These are phyloP conservation scores for Dasyurus viverrinus DNA, from an alignment of 2,113 vertebrate genomes.

Conservation along the genomic window DNA sequence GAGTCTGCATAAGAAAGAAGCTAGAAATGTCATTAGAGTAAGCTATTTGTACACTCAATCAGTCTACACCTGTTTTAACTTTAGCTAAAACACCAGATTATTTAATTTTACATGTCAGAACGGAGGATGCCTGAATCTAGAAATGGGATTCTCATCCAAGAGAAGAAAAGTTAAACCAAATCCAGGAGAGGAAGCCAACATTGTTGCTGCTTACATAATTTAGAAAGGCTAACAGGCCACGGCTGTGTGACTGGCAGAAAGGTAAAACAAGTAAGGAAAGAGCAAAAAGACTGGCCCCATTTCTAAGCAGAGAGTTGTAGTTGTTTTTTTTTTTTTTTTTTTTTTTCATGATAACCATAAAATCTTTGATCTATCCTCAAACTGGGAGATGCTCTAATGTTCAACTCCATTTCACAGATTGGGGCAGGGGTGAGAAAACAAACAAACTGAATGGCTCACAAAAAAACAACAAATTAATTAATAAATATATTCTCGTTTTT, in stretches of 20 bases:
- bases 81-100: constrained; percentile 18
- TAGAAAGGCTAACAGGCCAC: background rate
- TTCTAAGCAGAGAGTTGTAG: background rate
- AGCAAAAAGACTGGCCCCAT: background rate
- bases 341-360: background rate
- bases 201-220: background rate
- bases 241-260: background rate
- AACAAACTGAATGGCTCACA: background rate
- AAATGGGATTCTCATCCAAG: constrained; percentile 13
- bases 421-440: background rate
- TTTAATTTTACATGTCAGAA: constrained; percentile 38
- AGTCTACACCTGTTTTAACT: constrained; percentile 42
- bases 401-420: background rate
- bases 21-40: constrained; percentile 27
- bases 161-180: background rate
- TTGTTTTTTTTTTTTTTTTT: background rate
- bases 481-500: constrained; percentile 38
- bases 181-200: background rate
- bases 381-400: background rate
- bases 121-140: background rate
- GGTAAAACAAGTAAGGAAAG: background rate
- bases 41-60: constrained; percentile 4
- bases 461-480: background rate
- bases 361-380: background rate
- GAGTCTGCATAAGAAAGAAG: constrained; percentile 32